phyloP scores from a whole-genome alignment of 2,888 invertebrate species.

The Dione vanillae region DNA sequence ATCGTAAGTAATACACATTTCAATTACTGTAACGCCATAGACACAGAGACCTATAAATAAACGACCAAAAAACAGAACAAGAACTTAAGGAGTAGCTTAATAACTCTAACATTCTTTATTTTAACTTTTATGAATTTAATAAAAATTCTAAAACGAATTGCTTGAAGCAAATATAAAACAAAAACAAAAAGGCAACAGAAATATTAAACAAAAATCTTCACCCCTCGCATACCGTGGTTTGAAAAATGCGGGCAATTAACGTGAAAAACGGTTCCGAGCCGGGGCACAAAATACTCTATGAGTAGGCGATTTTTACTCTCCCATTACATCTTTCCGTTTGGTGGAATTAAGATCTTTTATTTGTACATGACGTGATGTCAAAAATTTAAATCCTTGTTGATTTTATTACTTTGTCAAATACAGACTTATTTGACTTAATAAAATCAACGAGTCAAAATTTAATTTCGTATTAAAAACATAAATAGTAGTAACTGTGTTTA shows the following conservation, averaged over 20 bases:
- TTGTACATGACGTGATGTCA: slow-evolving; percentile 4
- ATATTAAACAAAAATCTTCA: slow-evolving; percentile 29
- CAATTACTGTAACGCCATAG: too few species aligned
- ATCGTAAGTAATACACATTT: too few species aligned
- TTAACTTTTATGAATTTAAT: not conserved
- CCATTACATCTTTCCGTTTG: not conserved
- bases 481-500: too few species aligned
- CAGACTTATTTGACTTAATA: not conserved
- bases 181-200: slow-evolving; percentile 8
- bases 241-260: slow-evolving; percentile 36
- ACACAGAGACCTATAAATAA: too few species aligned
- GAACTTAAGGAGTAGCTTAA: too few species aligned
- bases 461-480: too few species aligned
- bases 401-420: not conserved
- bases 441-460: not conserved
- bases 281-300: not conserved
- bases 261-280: not conserved
- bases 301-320: slow-evolving; percentile 13
- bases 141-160: slow-evolving; percentile 25
- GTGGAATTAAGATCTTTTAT: slow-evolving; percentile 6
- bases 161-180: not conserved
- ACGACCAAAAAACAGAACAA: too few species aligned
- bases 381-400: slow-evolving; percentile 2
- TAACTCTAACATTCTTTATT: too few species aligned
- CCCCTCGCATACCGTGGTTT: slow-evolving; percentile 29